Evolutionary conservation across 2,797 vertebrate genomes (phyloP), one percentile per base, ranked within the genome.

Genomic region (Oophaga sylvatica): DNA sequence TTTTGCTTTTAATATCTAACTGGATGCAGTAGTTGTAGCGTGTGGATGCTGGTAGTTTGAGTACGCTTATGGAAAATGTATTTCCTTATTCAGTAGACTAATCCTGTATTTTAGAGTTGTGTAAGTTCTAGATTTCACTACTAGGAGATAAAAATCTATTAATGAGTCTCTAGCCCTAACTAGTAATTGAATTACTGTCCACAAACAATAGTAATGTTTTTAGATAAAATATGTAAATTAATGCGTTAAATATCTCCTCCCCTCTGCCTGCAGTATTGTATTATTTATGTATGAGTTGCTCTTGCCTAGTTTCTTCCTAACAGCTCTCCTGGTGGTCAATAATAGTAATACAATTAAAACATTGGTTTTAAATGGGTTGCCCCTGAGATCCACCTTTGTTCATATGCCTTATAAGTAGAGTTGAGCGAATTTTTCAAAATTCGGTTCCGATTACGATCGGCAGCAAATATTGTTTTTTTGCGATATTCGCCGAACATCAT

Each of bases 21-120:
- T 79, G 26, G 53, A 60, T 16, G 16, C 16, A 35, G 31, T 31
- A 11, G 8, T 65, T 63, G 26, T 31, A 81, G 41, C 13, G 6
- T 19, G 62, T 3, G 35, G 56, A 63, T n/a, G 7, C 62, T 6
- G 60, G 71, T 19, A 89, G 87, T 90, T 90, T 67, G 68, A 83
- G 71, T 91, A 91, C 93, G 91, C 9, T 41, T 41, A 93, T 93
- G 93, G 93, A 94, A 94, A 94, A 92, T 92, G 86, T 91, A 92
- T 93, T 93, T 93, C 90, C 92, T 93, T 92, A 93, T 83, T 92
- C 70, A 90, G 92, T 92, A 93, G 92, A 91, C 90, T 91, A 90
- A 91, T 91, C 93, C 91, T 93, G 88, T 91, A 90, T 92, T 67
- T 67, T 85, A 17, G 20, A 63, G 75, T 31, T 2, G 1, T 12